Base-by-base conservation (phyloP, 2,113 vertebrate species). In the Mormyrus lacerda region DNA sequence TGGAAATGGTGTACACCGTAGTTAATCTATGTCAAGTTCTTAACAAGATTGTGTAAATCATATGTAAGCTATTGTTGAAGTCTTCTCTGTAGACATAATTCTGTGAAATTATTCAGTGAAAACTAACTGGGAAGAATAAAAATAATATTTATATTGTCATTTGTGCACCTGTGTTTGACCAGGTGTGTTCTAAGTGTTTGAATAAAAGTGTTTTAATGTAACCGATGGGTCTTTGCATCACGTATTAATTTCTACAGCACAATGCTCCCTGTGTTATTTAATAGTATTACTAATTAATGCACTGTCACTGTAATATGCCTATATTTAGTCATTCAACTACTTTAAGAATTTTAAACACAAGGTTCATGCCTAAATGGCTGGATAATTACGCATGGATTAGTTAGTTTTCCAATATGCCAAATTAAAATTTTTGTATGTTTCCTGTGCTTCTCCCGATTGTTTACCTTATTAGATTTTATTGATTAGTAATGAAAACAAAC, bases 111-210 rank as follows among this genome's bases (percentile, higher is more conserved):
- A 39, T 42, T 79, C 13, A 45, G 24, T 42, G 13, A 55, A 50
- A 55, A 89, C 35, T 84, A n/a, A 83, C 42, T 82, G 44, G 88
- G 55, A 76, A 85, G n/a, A n/a, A 84, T n/a, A 61, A 58, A n/a
- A 15, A 83, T 55, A 89, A 83, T 89, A 89, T 89, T 89, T 89
- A 89, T 89, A 85, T 89, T 89, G 88, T 89, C 31, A 89, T 89
- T 53, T 84, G 76, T 89, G 35, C 88, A 84, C 88, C 88, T 89
- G 79, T 89, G 65, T 89, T 89, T 89, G 42, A 83, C 53, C 88
- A 85, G 88, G 76, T 89, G 88, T 89, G 45, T 39, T 89, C 88
- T 55, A 27, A 48, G 31, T 88, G 88, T 89, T 82, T 82, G 79
- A 89, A 84, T 89, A 85, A 89, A 89, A 89, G 79, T 89, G 76